Evolutionary conservation across 2,888 invertebrate species (phyloP), one percentile per base, ranked within the genome.

Genomic region (Orthonevra nobilis): DNA sequence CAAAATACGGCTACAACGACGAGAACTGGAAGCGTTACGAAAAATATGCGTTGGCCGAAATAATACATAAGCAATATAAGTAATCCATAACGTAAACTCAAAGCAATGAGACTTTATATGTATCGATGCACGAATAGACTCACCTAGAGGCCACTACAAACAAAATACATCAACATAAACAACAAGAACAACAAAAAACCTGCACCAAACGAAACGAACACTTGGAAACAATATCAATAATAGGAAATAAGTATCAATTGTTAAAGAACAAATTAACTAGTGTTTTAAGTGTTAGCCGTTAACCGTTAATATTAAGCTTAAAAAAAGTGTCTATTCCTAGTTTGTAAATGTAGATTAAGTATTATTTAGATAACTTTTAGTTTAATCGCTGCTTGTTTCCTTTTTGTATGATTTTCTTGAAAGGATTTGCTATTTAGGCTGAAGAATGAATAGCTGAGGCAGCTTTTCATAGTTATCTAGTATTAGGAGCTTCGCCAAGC

Each of bases 1-100:
- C 89, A 93, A 92, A 89, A 91, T 94, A 70, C 93, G 94, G 42
- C 90, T 97, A 84, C 88, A 87, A 84, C 86, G 88, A 77, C 84
- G 84, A 23, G 86, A 89, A 70, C 79, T 89, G 44, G 88, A 88
- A 52, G 83, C 83, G 28, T 81, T 89, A 72, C 86, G 89, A 17
- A 85, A 85, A 81, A 82, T 85, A 42, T 86, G 85, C 72, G 82
- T 84, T 50, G 84, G 86, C 56, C 82, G 87, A n/a, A 85, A 83
- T 66, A 84, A 84, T 66, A 86, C 84, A 74, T 87, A 81, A 86
- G 52, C 40, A 44, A 61, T 58, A 12, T 3, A 64, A 81, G 12
- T 36, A 54, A 19, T 9, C 7, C 6, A 40, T 34, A n/a, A n/a
- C n/a, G 2, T 19, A 9, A 20, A 7, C 12, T 10, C 3, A 30